Conservation (phyloP, 2,888 invertebrate genomes). For the Hirudinaria manillensis region DNA sequence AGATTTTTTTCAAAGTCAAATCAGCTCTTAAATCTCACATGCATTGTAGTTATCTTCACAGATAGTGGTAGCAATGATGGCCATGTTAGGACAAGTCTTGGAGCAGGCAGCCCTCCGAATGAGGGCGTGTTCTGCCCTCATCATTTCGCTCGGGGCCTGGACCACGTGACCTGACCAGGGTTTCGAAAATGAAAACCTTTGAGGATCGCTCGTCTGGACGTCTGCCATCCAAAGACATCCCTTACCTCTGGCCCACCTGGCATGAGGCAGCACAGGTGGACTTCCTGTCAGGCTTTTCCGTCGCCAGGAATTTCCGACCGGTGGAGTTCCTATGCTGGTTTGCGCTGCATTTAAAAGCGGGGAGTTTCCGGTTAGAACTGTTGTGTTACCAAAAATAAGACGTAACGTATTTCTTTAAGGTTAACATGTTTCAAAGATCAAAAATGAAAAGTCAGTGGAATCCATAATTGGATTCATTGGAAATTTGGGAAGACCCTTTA, state of each 20-base stretch:
- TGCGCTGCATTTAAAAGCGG: constrained; percentile 3
- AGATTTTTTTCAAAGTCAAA: too few relatives aligned
- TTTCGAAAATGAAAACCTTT: too few relatives aligned
- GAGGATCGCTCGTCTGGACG: too few relatives aligned
- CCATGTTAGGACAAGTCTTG: constrained; percentile 20
- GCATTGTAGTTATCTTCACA: constrained; percentile 12
- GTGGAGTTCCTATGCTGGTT: constrained; percentile 20
- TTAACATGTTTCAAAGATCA: too few relatives aligned
- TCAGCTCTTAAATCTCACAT: too few relatives aligned
- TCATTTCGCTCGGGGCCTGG: background rate
- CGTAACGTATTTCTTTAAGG: too few relatives aligned
- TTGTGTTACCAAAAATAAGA: too few relatives aligned
- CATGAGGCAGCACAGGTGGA: constrained; percentile 40
- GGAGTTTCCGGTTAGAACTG: background rate
- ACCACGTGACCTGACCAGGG: background rate
- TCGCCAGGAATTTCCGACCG: constrained; percentile 23
- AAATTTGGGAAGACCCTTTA: too few relatives aligned
- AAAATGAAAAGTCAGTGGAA: too few relatives aligned
- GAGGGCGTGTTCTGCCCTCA: background rate
- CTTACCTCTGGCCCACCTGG: constrained; percentile 13
- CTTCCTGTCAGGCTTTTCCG: constrained; percentile 22
- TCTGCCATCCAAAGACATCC: too few relatives aligned
- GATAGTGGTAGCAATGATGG: background rate
- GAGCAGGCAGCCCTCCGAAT: background rate
- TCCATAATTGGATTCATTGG: too few relatives aligned